Evolutionary conservation across 2,797 vertebrate genomes (phyloP).

Genomic region (Clarias pachynema): DNA sequence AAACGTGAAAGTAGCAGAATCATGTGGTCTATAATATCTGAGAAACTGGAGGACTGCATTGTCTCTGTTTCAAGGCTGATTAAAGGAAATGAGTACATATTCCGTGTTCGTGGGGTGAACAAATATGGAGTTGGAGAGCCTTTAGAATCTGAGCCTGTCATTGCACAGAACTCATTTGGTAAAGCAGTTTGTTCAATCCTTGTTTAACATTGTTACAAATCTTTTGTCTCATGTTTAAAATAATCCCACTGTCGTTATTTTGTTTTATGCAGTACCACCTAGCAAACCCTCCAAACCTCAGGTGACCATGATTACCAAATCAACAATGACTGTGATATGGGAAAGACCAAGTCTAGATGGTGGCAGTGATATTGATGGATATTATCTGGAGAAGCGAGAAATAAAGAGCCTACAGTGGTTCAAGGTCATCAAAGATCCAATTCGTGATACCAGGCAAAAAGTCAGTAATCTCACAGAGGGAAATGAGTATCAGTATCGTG

Average conservation of each 20-base stretch:
- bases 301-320: slow-evolving; percentile 91
- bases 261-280: slow-evolving; percentile 81
- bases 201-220: not conserved
- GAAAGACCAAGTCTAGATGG: slow-evolving; percentile 90
- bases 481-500: slow-evolving; percentile 92
- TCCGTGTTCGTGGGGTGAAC: slow-evolving; percentile 94
- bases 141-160: slow-evolving; percentile 86
- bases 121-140: slow-evolving; percentile 94
- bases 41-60: slow-evolving; percentile 89
- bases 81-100: slow-evolving; percentile 96
- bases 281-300: slow-evolving; percentile 90
- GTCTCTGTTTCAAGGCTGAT: slow-evolving; percentile 92
- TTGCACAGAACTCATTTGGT: slow-evolving; percentile 96
- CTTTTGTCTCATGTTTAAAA: not conserved
- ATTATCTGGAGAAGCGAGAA: slow-evolving; percentile 95
- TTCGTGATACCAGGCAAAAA: slow-evolving; percentile 96
- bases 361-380: slow-evolving; percentile 93
- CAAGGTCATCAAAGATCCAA: slow-evolving; percentile 93
- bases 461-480: slow-evolving; percentile 87
- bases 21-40: slow-evolving; percentile 96
- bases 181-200: slow-evolving; percentile 57
- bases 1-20: slow-evolving; percentile 95
- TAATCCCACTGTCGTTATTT: slow-evolving; percentile 18
- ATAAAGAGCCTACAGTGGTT: slow-evolving; percentile 98
- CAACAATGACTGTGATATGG: slow-evolving; percentile 95